Base-by-base conservation (phyloP, 2,113 vertebrate genomes). In the Ceuthmochares aereus region DNA sequence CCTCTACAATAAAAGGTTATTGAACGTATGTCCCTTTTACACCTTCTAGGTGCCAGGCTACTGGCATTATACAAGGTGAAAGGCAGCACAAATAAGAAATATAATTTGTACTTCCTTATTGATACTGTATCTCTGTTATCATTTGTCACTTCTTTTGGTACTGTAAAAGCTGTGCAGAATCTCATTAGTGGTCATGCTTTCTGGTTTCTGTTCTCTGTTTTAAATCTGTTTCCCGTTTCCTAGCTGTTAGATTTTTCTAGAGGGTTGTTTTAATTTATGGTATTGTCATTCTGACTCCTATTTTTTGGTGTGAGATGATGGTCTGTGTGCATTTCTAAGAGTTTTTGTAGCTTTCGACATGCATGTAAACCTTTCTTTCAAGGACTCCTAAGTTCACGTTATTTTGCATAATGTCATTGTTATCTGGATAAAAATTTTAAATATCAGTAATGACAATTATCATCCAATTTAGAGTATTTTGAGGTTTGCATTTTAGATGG, bases 161-260 rank as follows among this genome's bases (percentile, higher is more conserved):
- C 95, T 66, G 58, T 93, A 94, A 96, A 75, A 91, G 90, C 67
- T 88, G 88, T 93, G 80, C 62, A 91, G 76, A 95, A 89, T 94
- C 95, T 97, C 92, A 86, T 94, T 96, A 96, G 82, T 90, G 92
- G 92, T 96, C 93, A 96, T 94, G 96, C 93, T 97, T 95, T 96
- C 93, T 96, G 93, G 63, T 96, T 96, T 93, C 92, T 96, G 64
- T 81, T 92, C 93, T 84, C 87, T 82, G 49, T 89, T 95, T 96
- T 92, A 94, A 96, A 95, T 95, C 89, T 94, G 92, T 90, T 96
- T 93, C 92, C 91, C 88, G 90, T 97, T 96, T 96, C 89, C 90
- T 92, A 86, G 79, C 77, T 89, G 82, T 86, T 96, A 92, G 80
- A 66, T 96, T 97, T 96, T 92, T 83, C 94, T 93, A 82, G 76